Base-by-base conservation (phyloP, 1,140 invertebrate genomes). In the Pomacea maculata region DNA sequence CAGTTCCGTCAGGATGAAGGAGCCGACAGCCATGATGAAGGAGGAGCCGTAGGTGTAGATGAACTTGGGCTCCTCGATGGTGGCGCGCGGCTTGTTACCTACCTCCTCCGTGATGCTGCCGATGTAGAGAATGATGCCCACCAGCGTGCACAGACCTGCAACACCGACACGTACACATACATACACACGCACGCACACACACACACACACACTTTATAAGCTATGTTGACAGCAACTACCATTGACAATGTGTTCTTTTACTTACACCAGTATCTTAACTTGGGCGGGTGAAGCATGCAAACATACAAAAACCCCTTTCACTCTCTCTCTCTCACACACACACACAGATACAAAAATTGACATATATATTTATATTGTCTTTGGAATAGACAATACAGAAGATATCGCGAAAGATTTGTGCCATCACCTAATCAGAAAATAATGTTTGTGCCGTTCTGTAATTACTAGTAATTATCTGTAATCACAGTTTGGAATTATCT, bases 101-200 rank as follows among this genome's bases (percentile, higher is more conserved):
- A 90, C 90, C 84, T 91, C 90, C 67, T 89, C 89, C 34, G 89
- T 91, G 74, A 91, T 90, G 84, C 89, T 90, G 82, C 89, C 89
- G 84, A 91, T 91, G 78, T 89, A 91, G 6, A 91, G 84, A 54
- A 91, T 90, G 63, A 91, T 90, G 29, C 90, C 90, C 19, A 90
- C 87, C 55, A 91, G 82, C 6, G 88, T 88, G 81, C 88, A 90
- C 57, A 91, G 81, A 71, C 90, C 90, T 91, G 85, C 55, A 85
- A 86, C 57, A 75, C 45, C 25, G 6, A 54, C 55, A 75, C 73
- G 1, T 15, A 55, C 19, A 45, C 19, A 4, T 12, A 75, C 73
- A 57, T 8, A 71, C 68, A 21, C 55, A 75, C 7, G 55, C 72
- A 74, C 72, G 21, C 54, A 75, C 54, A 21, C 68, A 71, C 68